Percentiles rank a stretch among this genome's conserved stretches.
phyloP scores from a whole-genome alignment of 2,888 invertebrate genomes.

The Drosophila vallismaia region DNA sequence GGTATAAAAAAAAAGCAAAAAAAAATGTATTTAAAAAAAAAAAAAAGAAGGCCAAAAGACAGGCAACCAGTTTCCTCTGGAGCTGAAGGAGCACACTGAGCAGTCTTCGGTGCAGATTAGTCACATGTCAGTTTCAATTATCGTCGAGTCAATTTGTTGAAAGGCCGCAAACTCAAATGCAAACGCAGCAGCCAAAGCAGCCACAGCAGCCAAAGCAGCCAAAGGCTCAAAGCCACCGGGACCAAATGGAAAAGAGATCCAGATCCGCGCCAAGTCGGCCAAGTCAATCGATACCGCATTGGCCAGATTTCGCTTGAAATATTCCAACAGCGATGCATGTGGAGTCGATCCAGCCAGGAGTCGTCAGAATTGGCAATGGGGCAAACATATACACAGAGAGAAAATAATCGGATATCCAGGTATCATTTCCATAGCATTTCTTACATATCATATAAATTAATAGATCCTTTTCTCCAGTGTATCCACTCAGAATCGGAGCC shows the following conservation, averaged over 20 bases:
- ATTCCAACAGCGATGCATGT: constrained; percentile 73
- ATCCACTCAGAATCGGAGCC: constrained; percentile 53
- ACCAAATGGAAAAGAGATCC: constrained; percentile 51
- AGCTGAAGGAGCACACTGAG: constrained; percentile 52
- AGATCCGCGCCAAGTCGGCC: constrained; percentile 44
- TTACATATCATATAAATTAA: too few species aligned
- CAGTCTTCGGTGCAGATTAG: constrained; percentile 80
- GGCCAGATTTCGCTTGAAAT: constrained; percentile 74
- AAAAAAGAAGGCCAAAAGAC: constrained; percentile 41
- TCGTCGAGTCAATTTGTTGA: constrained; percentile 83
- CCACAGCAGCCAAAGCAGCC: constrained; percentile 51
- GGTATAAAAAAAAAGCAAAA: constrained; percentile 10
- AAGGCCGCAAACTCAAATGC: constrained; percentile 65
- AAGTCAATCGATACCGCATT: constrained; percentile 77
- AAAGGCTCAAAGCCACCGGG: constrained; percentile 32
- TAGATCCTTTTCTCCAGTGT: constrained; percentile 17
- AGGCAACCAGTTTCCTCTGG: constrained; percentile 30
- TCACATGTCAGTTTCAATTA: constrained; percentile 84
- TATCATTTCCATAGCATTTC: too few species aligned
- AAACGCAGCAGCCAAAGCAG: constrained; percentile 46
- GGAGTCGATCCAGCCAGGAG: constrained; percentile 44
- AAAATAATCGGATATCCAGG: too few species aligned
- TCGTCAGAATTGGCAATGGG: constrained; percentile 23
- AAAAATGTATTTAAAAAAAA: constrained; percentile 7
- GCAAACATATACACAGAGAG: constrained; percentile 12